Evolutionary conservation across 1,140 invertebrate genomes (phyloP), one percentile per base, ranked within the genome.

Genomic region (Leptinotarsa lineolata): DNA sequence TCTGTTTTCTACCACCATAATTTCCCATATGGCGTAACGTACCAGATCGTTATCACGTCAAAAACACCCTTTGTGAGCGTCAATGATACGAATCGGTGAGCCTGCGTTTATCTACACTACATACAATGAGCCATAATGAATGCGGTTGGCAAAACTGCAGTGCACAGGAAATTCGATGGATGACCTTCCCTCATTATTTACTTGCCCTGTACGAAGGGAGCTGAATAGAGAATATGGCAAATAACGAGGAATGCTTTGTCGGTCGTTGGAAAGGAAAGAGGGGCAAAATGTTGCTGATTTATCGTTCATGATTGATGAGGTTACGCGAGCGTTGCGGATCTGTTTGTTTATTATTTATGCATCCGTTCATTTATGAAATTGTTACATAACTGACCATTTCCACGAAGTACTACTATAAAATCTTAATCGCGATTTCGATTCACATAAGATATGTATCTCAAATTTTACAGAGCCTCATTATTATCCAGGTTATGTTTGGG

Each of bases 51-150:
- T 72, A 72, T 72, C 60, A 64, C 44, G 46, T 61, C 69, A 70
- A 61, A 64, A 46, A 63, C 20, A 15, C 59, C 70, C 39, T 48
- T 72, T 45, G 30, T 72, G 16, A n/a, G 15, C 30, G 24, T 72
- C 70, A 72, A 65, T 72, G 70, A 72, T 72, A 72, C 70, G 70
- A 48, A 72, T 72, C 70, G 60, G 59, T 22, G 70, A 72, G 70
- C 70, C 70, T 72, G 58, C 63, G 64, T 72, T 72, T 72, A 72
- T 39, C 70, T 64, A 72, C 61, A 72, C 70, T 61, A 44, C 59
- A 59, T 70, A 72, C 70, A 64, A 64, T 72, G 45, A n/a, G 21
- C 20, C 69, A 45, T 72, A 72, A 72, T 64, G 63, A 39, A 63
- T 72, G 70, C 24, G 70, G 70, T 72, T 39, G 30, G 30, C 30